Evolutionary conservation across 1,140 invertebrate species (phyloP), one percentile per base, ranked within the genome.

Genomic region (Listronotus oregonensis): DNA sequence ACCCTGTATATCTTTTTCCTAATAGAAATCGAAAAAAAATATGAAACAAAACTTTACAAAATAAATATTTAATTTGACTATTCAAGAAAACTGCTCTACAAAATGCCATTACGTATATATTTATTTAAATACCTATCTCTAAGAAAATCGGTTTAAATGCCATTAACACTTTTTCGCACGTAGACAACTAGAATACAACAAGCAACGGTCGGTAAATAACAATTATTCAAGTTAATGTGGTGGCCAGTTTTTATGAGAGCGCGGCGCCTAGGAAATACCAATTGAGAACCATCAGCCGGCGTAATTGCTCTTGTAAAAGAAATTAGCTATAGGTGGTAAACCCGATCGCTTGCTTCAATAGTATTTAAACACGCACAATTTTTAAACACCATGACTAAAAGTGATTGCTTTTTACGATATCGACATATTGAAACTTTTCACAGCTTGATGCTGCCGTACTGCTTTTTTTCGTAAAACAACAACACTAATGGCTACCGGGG

Each of bases 201-300:
- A 59, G 21, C 42, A 31, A 59, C 18, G 46, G 27, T 42, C 58
- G 31, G 44, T 51, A 61, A 61, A 61, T 61, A 61, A 61, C 58
- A 61, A 61, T 61, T 61, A 61, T 61, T 61, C 58, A 61, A 61
- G 58, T 61, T 49, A 39, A 61, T 61, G 58, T 32, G 44, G 46
- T 61, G 58, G 44, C 46, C 58, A 37, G 58, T 61, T 61, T 61
- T 61, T 61, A 42, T 61, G 58, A 6, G 15, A 42, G 11, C 12
- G 58, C 58, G 58, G 58, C 46, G 58, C 58, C 46, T 61, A 49
- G 46, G 58, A 61, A 61, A 58, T 51, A 18, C 58, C 58, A 61
- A 50, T 61, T 61, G 58, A 61, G 37, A 61, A 31, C 32, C 58
- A 61, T 61, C 49, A 61, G 32, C 49, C 34, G 31, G 17, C 10